Evolutionary conservation across 1,140 invertebrate genomes (phyloP).

Genomic region (Pseudomyrmex flavicornis): DNA sequence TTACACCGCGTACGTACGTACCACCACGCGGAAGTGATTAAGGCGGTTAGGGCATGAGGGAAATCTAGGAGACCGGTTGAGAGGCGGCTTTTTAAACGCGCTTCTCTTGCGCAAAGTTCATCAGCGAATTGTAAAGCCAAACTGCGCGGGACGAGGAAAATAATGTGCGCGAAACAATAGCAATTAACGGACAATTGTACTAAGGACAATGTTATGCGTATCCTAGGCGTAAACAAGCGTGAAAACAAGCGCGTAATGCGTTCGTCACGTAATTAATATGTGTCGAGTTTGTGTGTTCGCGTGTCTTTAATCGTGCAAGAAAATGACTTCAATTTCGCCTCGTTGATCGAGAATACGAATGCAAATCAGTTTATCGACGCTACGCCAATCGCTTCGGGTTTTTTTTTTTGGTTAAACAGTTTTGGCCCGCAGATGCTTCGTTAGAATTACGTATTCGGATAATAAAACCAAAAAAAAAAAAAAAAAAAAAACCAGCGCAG

Average conservation of each 20-base stretch:
- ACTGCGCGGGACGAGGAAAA: background rate
- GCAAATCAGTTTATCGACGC: constrained; percentile 37
- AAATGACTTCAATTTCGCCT: constrained; percentile 18
- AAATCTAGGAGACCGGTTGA: constrained; percentile 25
- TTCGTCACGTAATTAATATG: constrained; percentile 6
- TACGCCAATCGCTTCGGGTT: constrained; percentile 37
- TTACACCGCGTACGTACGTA: constrained; percentile 10
- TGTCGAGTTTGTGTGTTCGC: background rate
- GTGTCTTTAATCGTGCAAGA: constrained; percentile 20
- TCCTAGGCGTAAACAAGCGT: background rate
- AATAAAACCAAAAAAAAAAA: constrained; percentile 20
- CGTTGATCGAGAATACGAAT: background rate
- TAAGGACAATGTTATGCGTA: too few relatives aligned
- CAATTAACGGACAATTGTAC: background rate
- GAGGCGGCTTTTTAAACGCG: background rate
- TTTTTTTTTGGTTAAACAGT: constrained; percentile 33
- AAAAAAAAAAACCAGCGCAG: background rate
- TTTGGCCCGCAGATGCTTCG: constrained; percentile 44
- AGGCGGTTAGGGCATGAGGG: constrained; percentile 28
- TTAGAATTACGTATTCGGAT: constrained; percentile 49
- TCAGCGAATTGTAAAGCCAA: background rate
- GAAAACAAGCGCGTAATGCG: too few relatives aligned
- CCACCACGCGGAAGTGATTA: constrained; percentile 41
- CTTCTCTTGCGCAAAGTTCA: background rate
- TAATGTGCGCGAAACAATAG: background rate